phyloP scores from a whole-genome alignment of 2,797 vertebrate genomes.

The Hemitrygon akajei region DNA sequence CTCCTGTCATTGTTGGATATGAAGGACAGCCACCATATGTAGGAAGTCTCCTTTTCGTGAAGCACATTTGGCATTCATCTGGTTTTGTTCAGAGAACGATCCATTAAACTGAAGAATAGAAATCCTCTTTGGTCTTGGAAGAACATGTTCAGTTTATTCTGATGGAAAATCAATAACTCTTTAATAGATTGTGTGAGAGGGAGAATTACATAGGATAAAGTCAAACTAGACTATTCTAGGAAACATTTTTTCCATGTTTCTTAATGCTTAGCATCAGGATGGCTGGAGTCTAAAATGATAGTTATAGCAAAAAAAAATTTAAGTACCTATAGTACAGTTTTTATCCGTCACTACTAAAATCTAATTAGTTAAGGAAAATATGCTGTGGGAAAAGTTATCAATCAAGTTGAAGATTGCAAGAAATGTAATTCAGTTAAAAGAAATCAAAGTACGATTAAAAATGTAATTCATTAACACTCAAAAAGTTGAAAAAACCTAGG shows the following conservation, averaged over 20 bases:
- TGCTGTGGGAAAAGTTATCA: background rate
- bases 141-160: conserved; percentile 6
- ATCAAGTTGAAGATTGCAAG: background rate
- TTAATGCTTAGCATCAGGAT: background rate
- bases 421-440: background rate
- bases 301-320: background rate
- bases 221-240: background rate
- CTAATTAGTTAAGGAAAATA: background rate
- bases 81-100: background rate
- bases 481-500: background rate
- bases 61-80: background rate
- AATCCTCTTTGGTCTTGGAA: background rate
- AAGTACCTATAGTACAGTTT: background rate
- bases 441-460: background rate
- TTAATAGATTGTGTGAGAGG: background rate
- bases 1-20: background rate
- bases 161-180: conserved; percentile 11
- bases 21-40: background rate
- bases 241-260: background rate
- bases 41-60: background rate
- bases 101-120: background rate
- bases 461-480: background rate
- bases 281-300: background rate
- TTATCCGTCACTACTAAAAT: background rate
- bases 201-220: background rate